Evolutionary conservation across 2,113 vertebrate genomes (phyloP), one percentile per base, ranked within the genome.

Genomic region (Channa maculata): DNA sequence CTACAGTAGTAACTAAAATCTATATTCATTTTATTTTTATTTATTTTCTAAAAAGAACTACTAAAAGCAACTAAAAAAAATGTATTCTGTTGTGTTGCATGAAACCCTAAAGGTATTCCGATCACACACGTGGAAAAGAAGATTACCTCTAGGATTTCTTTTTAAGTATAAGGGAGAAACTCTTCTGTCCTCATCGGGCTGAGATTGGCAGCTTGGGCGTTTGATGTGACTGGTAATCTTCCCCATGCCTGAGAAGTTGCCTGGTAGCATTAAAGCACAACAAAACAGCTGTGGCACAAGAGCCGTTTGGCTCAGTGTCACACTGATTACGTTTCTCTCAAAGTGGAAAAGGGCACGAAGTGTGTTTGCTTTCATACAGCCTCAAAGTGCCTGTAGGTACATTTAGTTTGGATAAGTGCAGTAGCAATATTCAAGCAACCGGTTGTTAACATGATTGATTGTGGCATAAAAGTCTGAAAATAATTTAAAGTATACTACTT

Each of bases 151-250:
- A 55, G 45, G 55, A 82, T 74, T 75, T 38, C 15, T 62, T 48
- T 63, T 9, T 10, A 49, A 53, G n/a, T 64, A 24, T 77, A 79
- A 68, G 34, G 24, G 33, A 72, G 70, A 71, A 72, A 50, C 59
- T 63, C 54, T 46, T 46, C 46, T n/a, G 36, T 64, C 82, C 73
- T 75, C 55, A 74, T 83, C 65, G 55, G 69, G 4, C 38, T 50
- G 49, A 75, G 72, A 71, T 44, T 82, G 81, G 53, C 64, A 70
- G 38, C 13, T 36, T 12, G 71, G n/a, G 60, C 59, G 54, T 67
- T 79, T 81, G 46, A 74, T 77, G 77, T 75, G 75, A 80, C 52
- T 73, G 74, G 65, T 83, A 77, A 81, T 81, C 64, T 72, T 49
- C 38, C 39, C 15, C 33, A 11, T 33, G 63, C 36, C 59, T 44